Percentiles rank a stretch among this genome's conserved stretches.
These are phyloP conservation scores for Notiomystis cincta DNA, from an alignment of 2,113 vertebrate genomes.

Conservation along the genomic window DNA sequence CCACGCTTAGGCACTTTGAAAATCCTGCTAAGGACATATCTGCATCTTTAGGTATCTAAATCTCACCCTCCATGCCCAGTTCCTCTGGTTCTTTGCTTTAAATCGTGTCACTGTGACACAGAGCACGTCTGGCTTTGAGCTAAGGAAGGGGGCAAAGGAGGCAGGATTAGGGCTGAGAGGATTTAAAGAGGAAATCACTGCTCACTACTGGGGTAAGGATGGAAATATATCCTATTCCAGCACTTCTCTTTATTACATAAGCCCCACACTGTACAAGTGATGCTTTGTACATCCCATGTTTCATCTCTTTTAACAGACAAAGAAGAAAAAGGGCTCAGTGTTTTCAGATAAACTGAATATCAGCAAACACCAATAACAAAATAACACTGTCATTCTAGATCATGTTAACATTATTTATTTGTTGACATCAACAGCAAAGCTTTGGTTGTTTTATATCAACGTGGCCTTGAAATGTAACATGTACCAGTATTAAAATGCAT, in stretches of 20 bases:
- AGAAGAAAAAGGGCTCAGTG: background rate
- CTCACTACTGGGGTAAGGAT: background rate
- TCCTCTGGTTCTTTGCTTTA: background rate
- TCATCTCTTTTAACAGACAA: background rate
- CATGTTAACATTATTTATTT: background rate
- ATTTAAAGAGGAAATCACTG: background rate
- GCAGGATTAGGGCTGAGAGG: background rate
- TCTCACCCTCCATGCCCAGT: background rate
- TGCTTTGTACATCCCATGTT: background rate
- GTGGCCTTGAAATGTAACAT: background rate
- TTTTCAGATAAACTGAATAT: background rate
- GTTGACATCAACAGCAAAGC: background rate
- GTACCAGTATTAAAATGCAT: background rate
- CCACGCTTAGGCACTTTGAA: background rate
- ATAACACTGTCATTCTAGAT: background rate
- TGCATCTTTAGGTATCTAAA: constrained; percentile 29
- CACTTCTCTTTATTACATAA: background rate
- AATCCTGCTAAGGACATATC: constrained; percentile 48
- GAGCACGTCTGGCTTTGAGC: background rate
- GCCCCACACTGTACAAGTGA: background rate
- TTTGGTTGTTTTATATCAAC: background rate
- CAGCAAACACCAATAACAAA: background rate
- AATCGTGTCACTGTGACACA: background rate
- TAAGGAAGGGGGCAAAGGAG: background rate
- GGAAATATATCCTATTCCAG: background rate